Conservation (phyloP, 2,113 vertebrate species). For the Elephas maximus region DNA sequence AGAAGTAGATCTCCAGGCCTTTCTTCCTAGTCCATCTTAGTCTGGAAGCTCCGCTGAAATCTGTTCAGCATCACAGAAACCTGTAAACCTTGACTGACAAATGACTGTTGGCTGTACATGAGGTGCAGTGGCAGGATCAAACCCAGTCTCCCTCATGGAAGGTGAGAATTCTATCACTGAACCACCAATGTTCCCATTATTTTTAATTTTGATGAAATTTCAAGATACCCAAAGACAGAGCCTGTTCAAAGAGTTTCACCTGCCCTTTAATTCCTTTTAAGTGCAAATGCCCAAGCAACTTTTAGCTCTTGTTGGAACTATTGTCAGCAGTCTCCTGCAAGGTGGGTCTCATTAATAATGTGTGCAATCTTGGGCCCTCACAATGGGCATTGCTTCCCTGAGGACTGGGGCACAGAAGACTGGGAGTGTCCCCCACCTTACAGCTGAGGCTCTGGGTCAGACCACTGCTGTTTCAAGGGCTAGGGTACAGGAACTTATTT, state of each 20-base stretch:
- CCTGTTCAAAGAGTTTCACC: not conserved
- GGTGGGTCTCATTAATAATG: accelerated
- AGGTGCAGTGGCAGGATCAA: not conserved
- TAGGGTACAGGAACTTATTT: not conserved
- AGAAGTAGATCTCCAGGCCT: not conserved
- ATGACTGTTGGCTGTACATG: not conserved
- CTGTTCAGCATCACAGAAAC: not conserved
- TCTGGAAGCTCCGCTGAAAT: not conserved
- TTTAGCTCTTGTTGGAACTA: not conserved
- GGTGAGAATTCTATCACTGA: not conserved
- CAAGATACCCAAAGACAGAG: not conserved
- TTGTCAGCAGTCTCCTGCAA: not conserved
- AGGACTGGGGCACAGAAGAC: not conserved
- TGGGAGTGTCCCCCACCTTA: no score
- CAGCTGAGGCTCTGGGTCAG: not conserved
- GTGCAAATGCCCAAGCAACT: not conserved
- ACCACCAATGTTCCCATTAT: not conserved
- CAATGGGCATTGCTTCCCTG: not conserved
- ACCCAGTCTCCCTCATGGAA: not conserved
- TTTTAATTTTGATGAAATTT: not conserved
- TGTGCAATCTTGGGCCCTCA: not conserved
- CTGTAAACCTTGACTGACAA: not conserved
- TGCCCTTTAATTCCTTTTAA: not conserved
- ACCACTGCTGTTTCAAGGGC: not conserved
- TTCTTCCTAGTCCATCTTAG: not conserved